A percentile compares a stretch with the other conserved stretches of the same genome.
These are phyloP conservation scores for Netelia inedita DNA, from an alignment of 2,888 invertebrate species.

Conservation along the genomic window DNA sequence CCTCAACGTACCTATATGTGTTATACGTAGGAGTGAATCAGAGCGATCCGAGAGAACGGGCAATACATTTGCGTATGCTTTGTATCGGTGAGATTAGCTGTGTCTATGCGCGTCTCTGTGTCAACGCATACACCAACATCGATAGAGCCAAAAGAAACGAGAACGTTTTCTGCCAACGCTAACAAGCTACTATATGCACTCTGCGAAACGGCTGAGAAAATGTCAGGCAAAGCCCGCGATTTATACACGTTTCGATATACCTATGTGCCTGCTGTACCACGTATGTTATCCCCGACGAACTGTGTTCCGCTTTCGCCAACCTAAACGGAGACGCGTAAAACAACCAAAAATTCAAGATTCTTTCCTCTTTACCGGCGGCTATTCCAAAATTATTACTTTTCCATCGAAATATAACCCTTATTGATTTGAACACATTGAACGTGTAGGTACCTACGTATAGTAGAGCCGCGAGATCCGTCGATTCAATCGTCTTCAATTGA, in stretches of 20 bases:
- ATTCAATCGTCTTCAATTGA: constrained; percentile 61
- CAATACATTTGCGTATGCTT: constrained; percentile 58
- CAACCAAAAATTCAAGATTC: no score
- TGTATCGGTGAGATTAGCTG: constrained; percentile 34
- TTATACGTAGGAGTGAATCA: constrained; percentile 38
- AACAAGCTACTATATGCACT: constrained; percentile 57
- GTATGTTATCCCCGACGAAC: constrained; percentile 13
- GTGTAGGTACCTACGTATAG: background rate
- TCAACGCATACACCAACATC: constrained; percentile 15
- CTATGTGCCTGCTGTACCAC: background rate
- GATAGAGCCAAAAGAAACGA: constrained; percentile 52
- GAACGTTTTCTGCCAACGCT: constrained; percentile 60
- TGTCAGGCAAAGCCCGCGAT: constrained; percentile 54
- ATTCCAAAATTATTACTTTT: no score
- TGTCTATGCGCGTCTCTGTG: constrained; percentile 22
- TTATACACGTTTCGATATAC: constrained; percentile 32
- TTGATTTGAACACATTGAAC: background rate
- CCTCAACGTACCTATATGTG: background rate
- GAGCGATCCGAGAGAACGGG: constrained; percentile 43
- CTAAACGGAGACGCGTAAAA: background rate
- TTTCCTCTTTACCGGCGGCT: no score
- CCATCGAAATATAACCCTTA: background rate
- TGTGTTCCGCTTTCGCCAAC: constrained; percentile 15
- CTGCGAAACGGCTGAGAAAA: constrained; percentile 62
- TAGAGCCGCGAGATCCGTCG: constrained; percentile 25